Percentiles rank a stretch among this genome's conserved stretches.
Evolutionary conservation across 2,888 invertebrate species (phyloP).

Genomic region (Brachynemurus nebulosus): DNA sequence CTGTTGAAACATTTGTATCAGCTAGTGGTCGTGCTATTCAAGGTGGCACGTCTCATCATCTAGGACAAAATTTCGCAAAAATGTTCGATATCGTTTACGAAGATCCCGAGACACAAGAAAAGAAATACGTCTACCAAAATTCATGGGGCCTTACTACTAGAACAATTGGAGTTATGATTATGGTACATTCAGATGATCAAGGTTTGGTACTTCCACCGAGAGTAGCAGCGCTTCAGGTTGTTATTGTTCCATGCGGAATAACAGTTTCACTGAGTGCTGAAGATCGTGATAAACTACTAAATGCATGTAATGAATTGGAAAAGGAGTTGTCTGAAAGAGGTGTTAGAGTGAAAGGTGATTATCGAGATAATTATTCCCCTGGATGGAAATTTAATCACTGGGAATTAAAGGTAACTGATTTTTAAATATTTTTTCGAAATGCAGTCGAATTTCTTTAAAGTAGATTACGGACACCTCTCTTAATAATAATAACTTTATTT

Average conservation of each 20-base stretch:
- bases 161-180: constrained; percentile 85
- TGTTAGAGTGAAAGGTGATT: constrained; percentile 72
- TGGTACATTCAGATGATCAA: constrained; percentile 92
- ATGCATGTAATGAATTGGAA: constrained; percentile 58
- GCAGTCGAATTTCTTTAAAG: neutral
- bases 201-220: constrained; percentile 91
- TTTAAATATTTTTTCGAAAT: constrained; percentile 2
- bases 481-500: too few species aligned
- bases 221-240: constrained; percentile 73
- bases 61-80: constrained; percentile 98
- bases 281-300: constrained; percentile 51
- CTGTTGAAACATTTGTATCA: constrained; percentile 90
- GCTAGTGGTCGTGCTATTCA: constrained; percentile 90
- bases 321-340: constrained; percentile 42
- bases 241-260: constrained; percentile 94
- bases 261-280: constrained; percentile 64
- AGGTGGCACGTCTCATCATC: constrained; percentile 95
- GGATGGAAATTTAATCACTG: constrained; percentile 99
- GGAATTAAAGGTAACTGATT: constrained; percentile 65
- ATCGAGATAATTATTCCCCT: constrained; percentile 89
- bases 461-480: too few species aligned
- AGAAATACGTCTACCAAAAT: constrained; percentile 86
- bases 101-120: constrained; percentile 80
- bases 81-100: constrained; percentile 98
- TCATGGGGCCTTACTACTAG: constrained; percentile 98